These are phyloP conservation scores for Ochropacha duplaris DNA, from an alignment of 2,888 invertebrate genomes.

Conservation along the genomic window DNA sequence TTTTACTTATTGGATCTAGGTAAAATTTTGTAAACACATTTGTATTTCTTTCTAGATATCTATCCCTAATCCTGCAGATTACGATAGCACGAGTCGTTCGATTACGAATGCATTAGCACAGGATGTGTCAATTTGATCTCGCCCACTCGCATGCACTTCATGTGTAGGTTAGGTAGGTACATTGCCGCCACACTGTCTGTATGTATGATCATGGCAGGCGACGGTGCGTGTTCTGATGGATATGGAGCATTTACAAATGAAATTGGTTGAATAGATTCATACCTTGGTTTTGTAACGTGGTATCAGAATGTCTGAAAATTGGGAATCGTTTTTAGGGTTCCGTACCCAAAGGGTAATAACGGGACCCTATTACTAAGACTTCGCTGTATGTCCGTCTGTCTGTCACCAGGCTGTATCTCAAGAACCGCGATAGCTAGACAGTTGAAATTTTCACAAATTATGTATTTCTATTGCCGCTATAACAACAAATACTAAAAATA, in stretches of 20 bases:
- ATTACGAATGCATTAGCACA: constrained; percentile 43
- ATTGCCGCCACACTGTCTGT: constrained; percentile 39
- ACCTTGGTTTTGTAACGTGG: background rate
- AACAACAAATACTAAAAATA: too few relatives aligned
- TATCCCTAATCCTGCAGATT: constrained; percentile 15
- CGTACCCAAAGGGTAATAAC: too few relatives aligned
- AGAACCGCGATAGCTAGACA: too few relatives aligned
- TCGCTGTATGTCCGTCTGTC: too few relatives aligned
- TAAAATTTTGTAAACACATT: background rate
- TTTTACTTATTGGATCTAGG: too few relatives aligned
- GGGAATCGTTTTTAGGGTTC: background rate
- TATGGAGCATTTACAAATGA: background rate
- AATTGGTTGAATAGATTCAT: background rate
- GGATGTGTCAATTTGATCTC: constrained; percentile 68
- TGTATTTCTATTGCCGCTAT: too few relatives aligned
- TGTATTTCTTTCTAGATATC: background rate
- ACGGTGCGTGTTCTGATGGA: background rate
- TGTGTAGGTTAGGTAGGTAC: constrained; percentile 6
- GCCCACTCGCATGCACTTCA: constrained; percentile 25
- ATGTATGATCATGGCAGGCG: constrained; percentile 22
- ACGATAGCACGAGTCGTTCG: constrained; percentile 24
- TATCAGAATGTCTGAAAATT: background rate
- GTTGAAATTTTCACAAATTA: too few relatives aligned
- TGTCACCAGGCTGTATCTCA: too few relatives aligned
- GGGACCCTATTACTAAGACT: too few relatives aligned